phyloP scores from a whole-genome alignment of 2,797 vertebrate genomes.

The Sebastes vulpes region DNA sequence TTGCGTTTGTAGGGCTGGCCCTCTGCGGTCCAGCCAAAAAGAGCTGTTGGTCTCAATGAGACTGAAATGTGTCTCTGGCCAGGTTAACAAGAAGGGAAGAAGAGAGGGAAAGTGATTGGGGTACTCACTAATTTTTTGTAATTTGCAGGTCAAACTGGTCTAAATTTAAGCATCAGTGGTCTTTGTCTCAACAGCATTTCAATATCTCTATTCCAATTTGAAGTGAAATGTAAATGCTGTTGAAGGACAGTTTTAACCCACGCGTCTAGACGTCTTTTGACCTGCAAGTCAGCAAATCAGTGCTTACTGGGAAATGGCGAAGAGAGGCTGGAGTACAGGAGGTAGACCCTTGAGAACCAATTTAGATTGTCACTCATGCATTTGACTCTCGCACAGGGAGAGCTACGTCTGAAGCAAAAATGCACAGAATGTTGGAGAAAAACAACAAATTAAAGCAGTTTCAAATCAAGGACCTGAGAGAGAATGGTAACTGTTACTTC shows the following conservation, averaged over 20 bases:
- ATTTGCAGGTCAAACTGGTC: not conserved
- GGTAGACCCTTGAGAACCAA: slow-evolving; percentile 30
- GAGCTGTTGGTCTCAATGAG: not conserved
- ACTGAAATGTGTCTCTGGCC: not conserved
- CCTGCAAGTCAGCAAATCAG: not conserved
- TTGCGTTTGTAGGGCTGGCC: no score
- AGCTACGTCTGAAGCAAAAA: not conserved
- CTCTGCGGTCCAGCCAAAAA: not conserved
- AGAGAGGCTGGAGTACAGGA: not conserved
- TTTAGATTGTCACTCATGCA: slow-evolving; percentile 20
- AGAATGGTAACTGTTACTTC: not conserved
- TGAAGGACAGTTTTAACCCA: not conserved
- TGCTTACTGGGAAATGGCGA: not conserved
- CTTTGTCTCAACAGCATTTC: not conserved
- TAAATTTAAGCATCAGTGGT: not conserved
- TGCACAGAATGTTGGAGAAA: not conserved
- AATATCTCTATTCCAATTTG: not conserved
- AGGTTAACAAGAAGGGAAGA: not conserved
- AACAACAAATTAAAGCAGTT: not conserved
- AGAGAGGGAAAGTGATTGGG: not conserved
- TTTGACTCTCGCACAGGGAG: not conserved
- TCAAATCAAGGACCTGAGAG: not conserved
- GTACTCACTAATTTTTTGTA: not conserved
- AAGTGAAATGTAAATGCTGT: not conserved
- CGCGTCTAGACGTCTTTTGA: not conserved